Percentiles rank a stretch among this genome's conserved stretches.
phyloP scores from a whole-genome alignment of 2,113 vertebrate species.

The Hipposideros armiger region DNA sequence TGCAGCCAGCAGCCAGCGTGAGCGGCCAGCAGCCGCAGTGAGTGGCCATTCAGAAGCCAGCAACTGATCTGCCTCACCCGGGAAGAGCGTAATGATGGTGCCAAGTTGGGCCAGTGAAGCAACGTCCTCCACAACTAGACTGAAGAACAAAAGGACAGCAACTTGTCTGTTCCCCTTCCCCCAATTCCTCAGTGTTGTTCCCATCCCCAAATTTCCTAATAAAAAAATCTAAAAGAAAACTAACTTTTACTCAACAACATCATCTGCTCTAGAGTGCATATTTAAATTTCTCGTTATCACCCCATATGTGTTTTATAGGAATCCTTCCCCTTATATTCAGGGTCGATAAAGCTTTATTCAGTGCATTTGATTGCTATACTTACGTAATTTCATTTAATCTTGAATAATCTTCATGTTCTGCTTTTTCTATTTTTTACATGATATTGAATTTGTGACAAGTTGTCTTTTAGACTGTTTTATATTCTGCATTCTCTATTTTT shows the following conservation, averaged over 20 bases:
- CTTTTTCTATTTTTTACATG: neutral
- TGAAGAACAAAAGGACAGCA: no score
- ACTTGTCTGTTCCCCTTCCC: no score
- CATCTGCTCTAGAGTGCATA: neutral
- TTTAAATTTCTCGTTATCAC: neutral
- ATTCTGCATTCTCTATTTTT: neutral
- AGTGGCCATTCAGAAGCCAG: no score
- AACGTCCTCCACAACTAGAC: no score
- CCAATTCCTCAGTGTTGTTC: no score
- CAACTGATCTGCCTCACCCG: no score
- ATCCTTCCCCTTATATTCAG: neutral
- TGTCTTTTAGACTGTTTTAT: neutral
- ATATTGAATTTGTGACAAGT: neutral
- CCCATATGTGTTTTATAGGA: neutral
- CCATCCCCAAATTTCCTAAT: no score
- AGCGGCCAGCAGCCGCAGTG: no score
- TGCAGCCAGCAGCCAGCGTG: no score
- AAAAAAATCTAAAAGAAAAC: neutral
- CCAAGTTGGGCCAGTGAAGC: no score
- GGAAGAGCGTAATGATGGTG: no score
- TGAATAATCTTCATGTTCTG: neutral
- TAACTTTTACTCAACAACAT: neutral
- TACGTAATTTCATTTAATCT: neutral
- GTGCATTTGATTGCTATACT: neutral
- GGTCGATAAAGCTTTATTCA: neutral